phyloP scores from a whole-genome alignment of 2,113 vertebrate genomes.

The Sinocyclocheilus anshuiensis region DNA sequence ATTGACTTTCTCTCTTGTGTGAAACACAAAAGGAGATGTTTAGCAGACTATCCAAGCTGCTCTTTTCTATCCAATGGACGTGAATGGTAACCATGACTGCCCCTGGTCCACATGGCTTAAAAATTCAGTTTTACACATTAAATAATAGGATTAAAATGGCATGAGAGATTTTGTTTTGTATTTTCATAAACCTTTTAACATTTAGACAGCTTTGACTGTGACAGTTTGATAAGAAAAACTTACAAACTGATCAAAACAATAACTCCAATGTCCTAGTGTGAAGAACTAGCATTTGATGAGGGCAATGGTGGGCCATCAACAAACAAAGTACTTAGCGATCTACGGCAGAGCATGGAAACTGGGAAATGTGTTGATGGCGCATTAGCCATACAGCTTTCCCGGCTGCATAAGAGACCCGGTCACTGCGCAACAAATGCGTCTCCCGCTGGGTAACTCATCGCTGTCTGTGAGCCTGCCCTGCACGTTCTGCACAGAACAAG shows the following conservation, averaged over 20 bases:
- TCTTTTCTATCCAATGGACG: not conserved
- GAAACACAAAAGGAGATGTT: not conserved
- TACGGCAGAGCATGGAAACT: slow-evolving; percentile 18
- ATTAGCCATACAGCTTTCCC: slow-evolving; percentile 13
- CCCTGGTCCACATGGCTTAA: not conserved
- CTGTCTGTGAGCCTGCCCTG: slow-evolving; percentile 26
- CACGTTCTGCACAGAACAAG: slow-evolving; percentile 19
- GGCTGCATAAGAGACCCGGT: not conserved
- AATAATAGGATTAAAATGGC: not conserved
- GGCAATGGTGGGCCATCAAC: slow-evolving; percentile 19
- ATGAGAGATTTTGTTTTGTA: not conserved
- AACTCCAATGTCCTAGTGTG: not conserved
- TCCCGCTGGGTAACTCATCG: slow-evolving; percentile 43
- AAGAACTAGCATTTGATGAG: not conserved
- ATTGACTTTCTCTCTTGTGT: not conserved
- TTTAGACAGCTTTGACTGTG: not conserved
- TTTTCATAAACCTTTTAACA: not conserved
- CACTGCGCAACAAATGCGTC: slow-evolving; percentile 23
- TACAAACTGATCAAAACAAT: not conserved
- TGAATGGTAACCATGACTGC: not conserved
- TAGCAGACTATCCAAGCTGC: not conserved
- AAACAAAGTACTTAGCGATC: slow-evolving; percentile 20
- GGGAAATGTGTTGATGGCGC: slow-evolving; percentile 35
- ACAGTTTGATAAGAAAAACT: not conserved
- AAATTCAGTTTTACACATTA: not conserved